Evolutionary conservation across 2,113 vertebrate genomes (phyloP), one percentile per base, ranked within the genome.

Genomic region (Meriones unguiculatus): DNA sequence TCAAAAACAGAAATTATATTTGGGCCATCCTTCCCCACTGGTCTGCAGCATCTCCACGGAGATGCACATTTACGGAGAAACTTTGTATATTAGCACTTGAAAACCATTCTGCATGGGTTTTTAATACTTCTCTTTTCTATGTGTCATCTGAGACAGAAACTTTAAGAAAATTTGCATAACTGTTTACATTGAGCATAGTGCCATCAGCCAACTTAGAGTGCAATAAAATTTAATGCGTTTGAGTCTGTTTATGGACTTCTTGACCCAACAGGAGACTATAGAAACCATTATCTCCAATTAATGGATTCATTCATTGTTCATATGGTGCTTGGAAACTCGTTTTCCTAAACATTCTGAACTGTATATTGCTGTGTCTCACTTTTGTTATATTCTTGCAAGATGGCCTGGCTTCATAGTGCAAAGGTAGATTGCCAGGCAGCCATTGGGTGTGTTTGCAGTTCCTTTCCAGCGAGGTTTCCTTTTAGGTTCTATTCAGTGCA

Each of bases 161-260:
- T 52, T 75, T 78, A 87, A 82, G 22, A 62, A 70, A 96, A 69
- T 93, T 73, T 76, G 5, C 9, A 25, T 96, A 91, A 38, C 46
- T 96, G 87, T 97, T 98, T 96, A 96, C 96, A 94, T 91, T 96
- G 65, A 52, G 41, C 38, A 62, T 88, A 87, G 54, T 85, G 52
- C 93, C 18, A 91, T n/a, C 46, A 93, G 59, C 70, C 77, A 87
- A 9, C 35, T 78, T 86, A 65, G 2, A 73, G 85, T 88, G 46
- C 90, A 95, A 70, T 95, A 54, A 72, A 82, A 25, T 96, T 50
- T 62, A 88, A 69, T 64, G 57, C n/a, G 73, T 57, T 90, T 54
- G 69, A 38, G 30, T 93, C 67, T 88, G 2, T 73, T 67, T 77
- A 52, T 41, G 76, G 54, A 91, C 77, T 78, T 70, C 41, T 89